phyloP scores from a whole-genome alignment of 2,888 invertebrate species.

The Mongoloraphidia duomilia region DNA sequence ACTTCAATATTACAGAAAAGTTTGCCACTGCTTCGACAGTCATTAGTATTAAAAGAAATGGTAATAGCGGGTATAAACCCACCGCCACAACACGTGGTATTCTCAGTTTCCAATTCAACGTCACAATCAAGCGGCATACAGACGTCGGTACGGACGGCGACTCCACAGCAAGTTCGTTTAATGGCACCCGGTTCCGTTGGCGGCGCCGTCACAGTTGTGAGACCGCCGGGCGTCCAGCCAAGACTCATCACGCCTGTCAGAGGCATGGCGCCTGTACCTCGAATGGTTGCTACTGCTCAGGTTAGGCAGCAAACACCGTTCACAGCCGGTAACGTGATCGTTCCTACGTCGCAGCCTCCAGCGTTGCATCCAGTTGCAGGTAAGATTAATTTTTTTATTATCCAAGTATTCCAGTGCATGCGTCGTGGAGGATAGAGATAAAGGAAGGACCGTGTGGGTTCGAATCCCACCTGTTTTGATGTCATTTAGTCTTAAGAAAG shows the following conservation, averaged over 20 bases:
- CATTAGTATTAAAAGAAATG: slow-evolving; percentile 77
- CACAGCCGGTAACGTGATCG: slow-evolving; percentile 20
- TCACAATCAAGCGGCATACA: slow-evolving; percentile 23
- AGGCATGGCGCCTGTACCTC: slow-evolving; percentile 22
- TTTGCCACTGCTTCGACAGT: slow-evolving; percentile 80
- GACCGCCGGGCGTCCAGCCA: slow-evolving; percentile 38
- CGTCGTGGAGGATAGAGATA: no score
- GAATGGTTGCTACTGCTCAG: slow-evolving; percentile 25
- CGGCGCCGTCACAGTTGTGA: slow-evolving; percentile 28
- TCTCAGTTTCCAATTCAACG: slow-evolving; percentile 35
- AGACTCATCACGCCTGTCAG: slow-evolving; percentile 36
- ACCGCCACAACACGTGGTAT: slow-evolving; percentile 60
- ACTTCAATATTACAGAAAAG: slow-evolving; percentile 58
- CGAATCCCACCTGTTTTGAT: no score
- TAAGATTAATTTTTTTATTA: background rate
- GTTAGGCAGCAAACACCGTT: slow-evolving; percentile 23
- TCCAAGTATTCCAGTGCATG: no score
- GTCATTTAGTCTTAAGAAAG: no score
- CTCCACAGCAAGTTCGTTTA: slow-evolving; percentile 44
- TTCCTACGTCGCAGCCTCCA: slow-evolving; percentile 29
- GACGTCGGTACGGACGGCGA: slow-evolving; percentile 15
- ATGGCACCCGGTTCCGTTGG: slow-evolving; percentile 36
- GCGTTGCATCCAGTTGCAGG: slow-evolving; percentile 30
- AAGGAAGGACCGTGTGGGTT: slow-evolving; percentile 9
- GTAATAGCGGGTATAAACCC: slow-evolving; percentile 90